A percentile compares a stretch with the other conserved stretches of the same genome.
phyloP scores from a whole-genome alignment of 2,113 vertebrate genomes.

The Eolophus roseicapilla region DNA sequence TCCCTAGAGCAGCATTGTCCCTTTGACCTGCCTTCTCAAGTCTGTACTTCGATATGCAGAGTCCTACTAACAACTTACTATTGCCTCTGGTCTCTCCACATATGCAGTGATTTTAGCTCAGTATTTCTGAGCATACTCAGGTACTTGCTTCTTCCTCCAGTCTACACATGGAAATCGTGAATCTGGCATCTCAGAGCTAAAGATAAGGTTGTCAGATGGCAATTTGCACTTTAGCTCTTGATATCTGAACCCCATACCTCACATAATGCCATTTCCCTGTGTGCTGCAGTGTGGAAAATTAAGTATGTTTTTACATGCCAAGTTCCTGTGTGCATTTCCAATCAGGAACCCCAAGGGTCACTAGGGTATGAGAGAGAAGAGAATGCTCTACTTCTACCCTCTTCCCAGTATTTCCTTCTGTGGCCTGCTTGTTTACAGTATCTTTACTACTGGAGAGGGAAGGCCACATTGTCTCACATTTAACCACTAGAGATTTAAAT shows the following conservation, averaged over 20 bases:
- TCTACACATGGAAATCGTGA: neutral
- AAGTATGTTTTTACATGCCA: neutral
- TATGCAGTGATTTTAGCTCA: neutral
- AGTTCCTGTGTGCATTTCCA: neutral
- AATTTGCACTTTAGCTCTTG: neutral
- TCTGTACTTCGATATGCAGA: accelerated
- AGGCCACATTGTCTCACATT: neutral
- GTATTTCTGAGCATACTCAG: neutral
- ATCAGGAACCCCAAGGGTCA: neutral
- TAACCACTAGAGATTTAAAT: neutral
- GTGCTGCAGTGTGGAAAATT: neutral
- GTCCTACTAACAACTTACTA: neutral
- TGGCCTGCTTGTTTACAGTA: neutral
- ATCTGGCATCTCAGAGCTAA: neutral
- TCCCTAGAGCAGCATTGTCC: neutral
- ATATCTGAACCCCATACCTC: neutral
- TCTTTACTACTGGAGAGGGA: neutral
- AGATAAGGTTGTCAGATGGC: neutral
- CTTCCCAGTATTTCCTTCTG: neutral
- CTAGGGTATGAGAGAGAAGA: neutral
- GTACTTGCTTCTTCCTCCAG: neutral
- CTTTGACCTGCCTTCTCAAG: neutral
- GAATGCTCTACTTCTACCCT: neutral
- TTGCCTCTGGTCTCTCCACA: neutral
- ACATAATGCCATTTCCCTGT: neutral